phyloP scores from a whole-genome alignment of 1,140 invertebrate genomes.

The Drosophila burlai region DNA sequence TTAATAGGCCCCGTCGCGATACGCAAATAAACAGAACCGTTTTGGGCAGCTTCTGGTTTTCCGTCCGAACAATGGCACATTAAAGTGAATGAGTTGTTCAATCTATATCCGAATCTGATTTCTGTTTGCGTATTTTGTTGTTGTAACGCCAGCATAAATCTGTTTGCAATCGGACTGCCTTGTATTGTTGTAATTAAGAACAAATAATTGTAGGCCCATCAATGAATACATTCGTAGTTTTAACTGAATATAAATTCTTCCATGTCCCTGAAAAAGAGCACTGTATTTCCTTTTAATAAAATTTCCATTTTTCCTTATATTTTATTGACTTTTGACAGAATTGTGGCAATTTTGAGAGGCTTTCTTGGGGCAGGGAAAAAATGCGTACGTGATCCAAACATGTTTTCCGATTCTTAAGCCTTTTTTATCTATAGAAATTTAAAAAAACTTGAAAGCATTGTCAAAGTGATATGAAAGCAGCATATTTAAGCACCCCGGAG shows the following conservation, averaged over 20 bases:
- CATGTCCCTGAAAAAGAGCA: neutral
- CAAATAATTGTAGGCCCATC: neutral
- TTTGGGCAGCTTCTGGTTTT: slow-evolving; percentile 33
- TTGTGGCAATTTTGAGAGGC: slow-evolving; percentile 7
- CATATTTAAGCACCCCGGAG: slow-evolving; percentile 6
- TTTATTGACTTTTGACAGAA: slow-evolving; percentile 54
- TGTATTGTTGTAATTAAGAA: slow-evolving; percentile 46
- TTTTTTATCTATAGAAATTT: slow-evolving; percentile 17
- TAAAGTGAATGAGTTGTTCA: slow-evolving; percentile 64
- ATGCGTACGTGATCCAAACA: slow-evolving; percentile 47
- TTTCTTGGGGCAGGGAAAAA: slow-evolving; percentile 21
- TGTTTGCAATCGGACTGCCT: slow-evolving; percentile 15
- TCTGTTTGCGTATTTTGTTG: slow-evolving; percentile 44
- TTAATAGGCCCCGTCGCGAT: slow-evolving; percentile 72
- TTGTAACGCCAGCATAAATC: slow-evolving; percentile 47
- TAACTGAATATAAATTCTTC: neutral
- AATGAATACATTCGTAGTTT: neutral
- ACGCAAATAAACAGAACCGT: slow-evolving; percentile 70
- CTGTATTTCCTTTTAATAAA: slow-evolving; percentile 3
- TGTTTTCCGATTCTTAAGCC: slow-evolving; percentile 21
- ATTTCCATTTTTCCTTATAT: slow-evolving; percentile 3
- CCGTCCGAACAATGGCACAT: slow-evolving; percentile 56
- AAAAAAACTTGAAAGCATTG: slow-evolving; percentile 51
- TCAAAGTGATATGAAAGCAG: slow-evolving; percentile 10
- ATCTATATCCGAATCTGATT: slow-evolving; percentile 30